Conservation (phyloP, 2,113 vertebrate genomes). For the Pitta sordida region DNA sequence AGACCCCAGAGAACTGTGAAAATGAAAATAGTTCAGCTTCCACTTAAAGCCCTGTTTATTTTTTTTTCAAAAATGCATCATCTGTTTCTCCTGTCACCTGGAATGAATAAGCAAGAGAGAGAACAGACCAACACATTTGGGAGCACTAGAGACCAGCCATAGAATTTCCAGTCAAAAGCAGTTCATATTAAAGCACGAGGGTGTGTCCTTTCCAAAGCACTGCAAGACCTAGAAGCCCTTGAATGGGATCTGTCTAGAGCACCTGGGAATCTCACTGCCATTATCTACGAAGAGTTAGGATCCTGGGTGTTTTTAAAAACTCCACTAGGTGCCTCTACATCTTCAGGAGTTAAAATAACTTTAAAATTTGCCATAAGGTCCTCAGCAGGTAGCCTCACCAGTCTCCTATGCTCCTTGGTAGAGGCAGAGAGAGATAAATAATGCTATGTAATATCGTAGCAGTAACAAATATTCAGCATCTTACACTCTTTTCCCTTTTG, state of each 20-base stretch:
- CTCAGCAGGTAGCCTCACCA: background rate
- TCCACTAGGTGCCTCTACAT: background rate
- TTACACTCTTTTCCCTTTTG: background rate
- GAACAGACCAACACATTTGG: background rate
- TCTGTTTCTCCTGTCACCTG: background rate
- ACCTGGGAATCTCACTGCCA: background rate
- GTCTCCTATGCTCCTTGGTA: background rate
- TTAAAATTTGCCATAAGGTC: background rate
- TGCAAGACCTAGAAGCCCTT: background rate
- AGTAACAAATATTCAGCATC: background rate
- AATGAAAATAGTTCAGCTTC: background rate
- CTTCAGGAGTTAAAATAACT: constrained; percentile 23
- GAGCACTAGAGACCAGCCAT: background rate
- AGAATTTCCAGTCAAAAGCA: background rate
- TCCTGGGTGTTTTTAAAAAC: background rate
- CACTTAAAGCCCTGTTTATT: background rate
- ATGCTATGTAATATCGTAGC: background rate
- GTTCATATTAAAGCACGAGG: background rate
- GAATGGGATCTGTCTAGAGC: background rate
- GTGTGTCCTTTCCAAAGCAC: background rate
- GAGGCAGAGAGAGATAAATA: background rate
- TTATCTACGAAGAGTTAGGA: background rate
- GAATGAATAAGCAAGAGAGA: background rate
- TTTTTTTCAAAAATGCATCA: background rate
- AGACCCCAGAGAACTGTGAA: background rate